phyloP scores from a whole-genome alignment of 2,888 invertebrate species.

The Creontiades dilutus region DNA sequence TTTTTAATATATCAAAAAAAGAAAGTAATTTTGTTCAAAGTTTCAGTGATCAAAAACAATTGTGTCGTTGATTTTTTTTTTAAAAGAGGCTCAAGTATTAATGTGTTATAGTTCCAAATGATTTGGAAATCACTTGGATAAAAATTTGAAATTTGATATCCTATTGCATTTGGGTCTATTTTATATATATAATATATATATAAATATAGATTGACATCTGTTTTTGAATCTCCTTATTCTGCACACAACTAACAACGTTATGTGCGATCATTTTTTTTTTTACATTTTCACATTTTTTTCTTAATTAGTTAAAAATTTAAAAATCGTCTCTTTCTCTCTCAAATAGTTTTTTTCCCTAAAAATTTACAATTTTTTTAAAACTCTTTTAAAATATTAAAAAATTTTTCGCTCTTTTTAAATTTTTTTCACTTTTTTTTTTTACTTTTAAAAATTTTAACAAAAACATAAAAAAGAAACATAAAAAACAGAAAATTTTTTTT shows the following conservation, averaged over 20 bases:
- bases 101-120: conserved; percentile 64
- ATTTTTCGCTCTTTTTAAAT: conserved; percentile 64
- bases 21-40: conserved; percentile 21
- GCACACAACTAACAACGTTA: conserved; percentile 71
- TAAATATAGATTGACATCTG: conserved; percentile 70
- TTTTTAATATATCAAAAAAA: not conserved
- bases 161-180: conserved; percentile 69
- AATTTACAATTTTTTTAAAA: conserved; percentile 71
- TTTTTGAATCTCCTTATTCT: conserved; percentile 71
- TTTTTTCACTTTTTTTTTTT: conserved; percentile 66
- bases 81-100: conserved; percentile 69
- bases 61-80: conserved; percentile 12
- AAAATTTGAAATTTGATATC: conserved; percentile 63
- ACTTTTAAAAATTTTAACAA: conserved; percentile 62
- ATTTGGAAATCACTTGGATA: conserved; percentile 17
- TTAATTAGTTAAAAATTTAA: conserved; percentile 75
- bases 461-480: conserved; percentile 68
- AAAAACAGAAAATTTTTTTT: conserved; percentile 60
- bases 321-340: conserved; percentile 75
- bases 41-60: conserved; percentile 39
- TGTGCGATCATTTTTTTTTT: conserved; percentile 67
- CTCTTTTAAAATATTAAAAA: conserved; percentile 70
- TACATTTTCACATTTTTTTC: conserved; percentile 72
- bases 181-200: conserved; percentile 70
- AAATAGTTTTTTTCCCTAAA: conserved; percentile 72